Evolutionary conservation across 2,888 invertebrate genomes (phyloP).

Genomic region (Buathra laborator): DNA sequence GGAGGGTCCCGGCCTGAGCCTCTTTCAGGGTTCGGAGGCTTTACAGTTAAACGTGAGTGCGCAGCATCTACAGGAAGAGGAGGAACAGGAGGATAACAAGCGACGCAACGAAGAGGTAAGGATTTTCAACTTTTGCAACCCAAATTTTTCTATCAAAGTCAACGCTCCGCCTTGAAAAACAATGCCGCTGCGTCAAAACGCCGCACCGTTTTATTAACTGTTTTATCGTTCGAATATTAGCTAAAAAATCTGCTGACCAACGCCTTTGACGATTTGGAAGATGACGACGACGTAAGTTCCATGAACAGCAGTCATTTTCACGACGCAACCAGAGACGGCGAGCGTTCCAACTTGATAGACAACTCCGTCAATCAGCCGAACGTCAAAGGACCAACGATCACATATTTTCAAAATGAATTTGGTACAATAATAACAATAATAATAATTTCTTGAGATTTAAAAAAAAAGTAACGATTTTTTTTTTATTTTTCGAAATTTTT

Average conservation of each 20-base stretch:
- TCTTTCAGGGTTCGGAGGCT: conserved; percentile 89
- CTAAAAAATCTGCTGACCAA: conserved; percentile 88
- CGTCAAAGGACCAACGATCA: conserved; percentile 74
- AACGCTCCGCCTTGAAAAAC: conserved; percentile 21
- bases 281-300: conserved; percentile 89
- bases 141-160: background rate
- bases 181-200: conserved; percentile 17
- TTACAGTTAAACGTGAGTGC: conserved; percentile 89
- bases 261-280: conserved; percentile 90
- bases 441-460: no score
- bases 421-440: conserved; percentile 38
- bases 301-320: conserved; percentile 85
- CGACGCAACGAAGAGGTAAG: conserved; percentile 89
- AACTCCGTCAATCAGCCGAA: conserved; percentile 58
- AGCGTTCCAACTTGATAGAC: conserved; percentile 69
- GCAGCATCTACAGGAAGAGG: conserved; percentile 89
- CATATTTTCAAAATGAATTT: conserved; percentile 77
- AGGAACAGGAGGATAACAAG: conserved; percentile 90
- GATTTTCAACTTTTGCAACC: conserved; percentile 12
- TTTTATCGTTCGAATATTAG: conserved; percentile 81
- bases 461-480: no score
- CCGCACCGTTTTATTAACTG: background rate
- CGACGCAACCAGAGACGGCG: conserved; percentile 75
- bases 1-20: conserved; percentile 89
- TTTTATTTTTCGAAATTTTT: no score